Evolutionary conservation across 2,797 vertebrate species (phyloP).

Genomic region (Furcifer pardalis): DNA sequence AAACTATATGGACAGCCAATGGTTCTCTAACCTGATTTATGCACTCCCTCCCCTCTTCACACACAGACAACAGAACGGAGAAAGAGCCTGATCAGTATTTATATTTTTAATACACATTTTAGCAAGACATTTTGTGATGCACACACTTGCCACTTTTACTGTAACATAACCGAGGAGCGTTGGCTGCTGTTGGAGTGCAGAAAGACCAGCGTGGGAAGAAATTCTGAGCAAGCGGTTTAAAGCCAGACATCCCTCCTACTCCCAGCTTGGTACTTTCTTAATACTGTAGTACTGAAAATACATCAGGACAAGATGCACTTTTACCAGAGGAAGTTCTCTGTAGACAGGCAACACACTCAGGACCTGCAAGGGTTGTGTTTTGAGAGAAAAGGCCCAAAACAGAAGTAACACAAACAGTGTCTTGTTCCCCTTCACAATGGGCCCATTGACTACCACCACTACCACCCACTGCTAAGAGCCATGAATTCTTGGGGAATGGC

Average conservation of each 20-base stretch:
- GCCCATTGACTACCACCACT: background rate
- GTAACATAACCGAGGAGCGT: background rate
- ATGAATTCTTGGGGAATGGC: slow-evolving; percentile 8
- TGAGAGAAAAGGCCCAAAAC: background rate
- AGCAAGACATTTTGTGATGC: slow-evolving; percentile 21
- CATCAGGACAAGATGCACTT: background rate
- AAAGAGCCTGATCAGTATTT: background rate
- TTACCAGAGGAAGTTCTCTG: background rate
- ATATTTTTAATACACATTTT: slow-evolving; percentile 37
- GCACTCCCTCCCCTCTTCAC: background rate
- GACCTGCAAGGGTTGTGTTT: background rate
- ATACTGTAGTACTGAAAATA: background rate
- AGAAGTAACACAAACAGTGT: background rate
- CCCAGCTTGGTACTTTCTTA: background rate
- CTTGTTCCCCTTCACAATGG: background rate
- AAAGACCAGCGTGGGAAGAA: slow-evolving; percentile 9
- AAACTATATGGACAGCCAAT: too few relatives aligned
- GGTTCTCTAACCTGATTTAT: background rate
- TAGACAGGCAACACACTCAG: background rate
- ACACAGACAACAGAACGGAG: background rate
- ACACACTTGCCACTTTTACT: slow-evolving; percentile 6
- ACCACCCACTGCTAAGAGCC: background rate
- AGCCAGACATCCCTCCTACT: background rate
- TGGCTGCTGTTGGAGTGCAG: background rate
- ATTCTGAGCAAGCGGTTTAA: background rate